phyloP scores from a whole-genome alignment of 2,797 vertebrate species.

The Botia almorhae region DNA sequence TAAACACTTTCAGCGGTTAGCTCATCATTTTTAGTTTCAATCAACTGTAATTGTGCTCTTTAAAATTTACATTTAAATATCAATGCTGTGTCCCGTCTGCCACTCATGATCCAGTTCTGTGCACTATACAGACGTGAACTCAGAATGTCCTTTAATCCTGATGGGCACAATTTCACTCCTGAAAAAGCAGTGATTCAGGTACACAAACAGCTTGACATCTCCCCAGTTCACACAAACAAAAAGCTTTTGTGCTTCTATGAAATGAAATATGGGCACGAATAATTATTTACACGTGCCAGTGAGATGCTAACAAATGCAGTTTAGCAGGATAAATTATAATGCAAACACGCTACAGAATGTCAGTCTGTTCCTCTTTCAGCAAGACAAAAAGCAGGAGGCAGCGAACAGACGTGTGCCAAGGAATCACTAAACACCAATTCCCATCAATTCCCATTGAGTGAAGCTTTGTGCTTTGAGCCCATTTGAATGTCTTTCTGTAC shows the following conservation, averaged over 20 bases:
- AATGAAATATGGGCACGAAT: conserved; percentile 9
- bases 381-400: conserved; percentile 19
- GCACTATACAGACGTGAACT: background rate
- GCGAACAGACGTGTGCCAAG: conserved; percentile 10
- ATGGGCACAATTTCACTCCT: background rate
- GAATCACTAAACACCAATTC: background rate
- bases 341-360: conserved; percentile 4
- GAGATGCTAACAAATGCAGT: conserved; percentile 14
- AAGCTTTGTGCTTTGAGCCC: background rate
- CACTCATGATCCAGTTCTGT: background rate
- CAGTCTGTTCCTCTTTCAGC: conserved; percentile 18
- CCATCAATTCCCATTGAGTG: background rate
- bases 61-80: too few relatives aligned
- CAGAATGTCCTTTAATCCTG: background rate
- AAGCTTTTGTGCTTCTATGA: conserved; percentile 18
- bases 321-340: conserved; percentile 14
- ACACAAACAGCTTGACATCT: conserved; percentile 28
- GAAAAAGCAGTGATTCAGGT: background rate
- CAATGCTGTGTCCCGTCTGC: too few relatives aligned
- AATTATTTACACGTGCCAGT: conserved; percentile 14
- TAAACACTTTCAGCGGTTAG: too few relatives aligned
- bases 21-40: too few relatives aligned
- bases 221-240: background rate
- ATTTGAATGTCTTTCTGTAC: background rate
- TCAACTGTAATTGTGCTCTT: too few relatives aligned